These are phyloP conservation scores for Sylvietta virens DNA, from an alignment of 2,113 vertebrate genomes.

Conservation along the genomic window DNA sequence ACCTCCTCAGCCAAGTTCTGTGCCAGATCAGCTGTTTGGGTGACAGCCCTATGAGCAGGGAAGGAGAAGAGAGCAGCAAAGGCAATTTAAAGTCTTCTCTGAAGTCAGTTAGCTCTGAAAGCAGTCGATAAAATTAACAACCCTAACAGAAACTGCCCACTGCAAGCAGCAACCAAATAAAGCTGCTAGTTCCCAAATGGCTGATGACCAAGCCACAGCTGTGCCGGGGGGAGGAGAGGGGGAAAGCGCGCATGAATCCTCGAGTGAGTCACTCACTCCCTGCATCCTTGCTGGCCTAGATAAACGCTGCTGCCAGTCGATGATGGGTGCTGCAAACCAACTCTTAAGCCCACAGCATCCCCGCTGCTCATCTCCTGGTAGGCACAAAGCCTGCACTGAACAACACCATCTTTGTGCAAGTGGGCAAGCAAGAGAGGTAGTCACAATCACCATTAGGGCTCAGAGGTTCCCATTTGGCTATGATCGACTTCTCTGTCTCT, in stretches of 20 bases:
- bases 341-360: background rate
- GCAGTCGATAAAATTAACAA: slow-evolving; percentile 43
- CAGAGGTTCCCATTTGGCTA: background rate
- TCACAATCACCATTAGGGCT: background rate
- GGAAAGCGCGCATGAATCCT: background rate
- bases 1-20: background rate
- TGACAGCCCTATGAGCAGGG: background rate
- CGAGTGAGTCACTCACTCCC: slow-evolving; percentile 49
- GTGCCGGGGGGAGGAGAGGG: background rate
- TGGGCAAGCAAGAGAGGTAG: background rate
- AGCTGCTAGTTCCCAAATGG: slow-evolving; percentile 44
- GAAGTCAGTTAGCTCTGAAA: background rate
- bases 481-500: background rate
- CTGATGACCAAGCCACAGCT: slow-evolving; percentile 59
- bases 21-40: slow-evolving; percentile 27
- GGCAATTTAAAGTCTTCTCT: background rate
- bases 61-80: background rate
- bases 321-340: slow-evolving; percentile 17
- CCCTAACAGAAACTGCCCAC: slow-evolving; percentile 31
- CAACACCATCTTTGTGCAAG: background rate
- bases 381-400: background rate
- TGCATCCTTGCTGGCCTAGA: slow-evolving; percentile 57
- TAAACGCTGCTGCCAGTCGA: slow-evolving; percentile 22
- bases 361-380: background rate
- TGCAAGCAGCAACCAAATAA: slow-evolving; percentile 58